Conservation (phyloP, 1,140 invertebrate species). For the Ptiloglossa arizonensis region DNA sequence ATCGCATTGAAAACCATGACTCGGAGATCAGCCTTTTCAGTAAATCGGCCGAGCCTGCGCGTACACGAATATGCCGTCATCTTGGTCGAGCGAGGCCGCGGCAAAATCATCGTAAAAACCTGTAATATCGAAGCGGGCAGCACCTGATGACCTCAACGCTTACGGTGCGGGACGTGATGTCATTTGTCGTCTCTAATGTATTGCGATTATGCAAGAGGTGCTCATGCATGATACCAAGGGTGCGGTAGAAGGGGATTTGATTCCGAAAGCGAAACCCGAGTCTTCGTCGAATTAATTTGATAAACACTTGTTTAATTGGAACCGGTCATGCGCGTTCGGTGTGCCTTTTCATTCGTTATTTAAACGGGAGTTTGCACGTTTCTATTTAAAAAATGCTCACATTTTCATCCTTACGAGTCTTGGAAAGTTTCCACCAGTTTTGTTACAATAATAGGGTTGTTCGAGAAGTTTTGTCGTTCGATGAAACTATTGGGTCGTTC, state of each 20-base stretch:
- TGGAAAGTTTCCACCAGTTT: background rate
- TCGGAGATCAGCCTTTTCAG: constrained; percentile 31
- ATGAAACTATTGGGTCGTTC: background rate
- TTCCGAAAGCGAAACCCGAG: constrained; percentile 25
- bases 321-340: background rate
- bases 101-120: constrained; percentile 55
- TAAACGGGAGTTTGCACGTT: background rate
- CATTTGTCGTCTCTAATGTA: constrained; percentile 58
- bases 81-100: constrained; percentile 26
- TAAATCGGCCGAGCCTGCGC: constrained; percentile 27
- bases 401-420: background rate
- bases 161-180: constrained; percentile 60
- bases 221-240: constrained; percentile 22
- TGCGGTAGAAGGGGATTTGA: background rate
- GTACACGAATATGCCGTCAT: constrained; percentile 13
- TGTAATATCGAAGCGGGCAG: constrained; percentile 39
- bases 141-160: constrained; percentile 66
- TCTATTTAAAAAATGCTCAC: background rate
- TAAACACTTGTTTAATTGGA: constrained; percentile 11
- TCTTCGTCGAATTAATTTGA: constrained; percentile 14
- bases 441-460: no score
- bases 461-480: no score
- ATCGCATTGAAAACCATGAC: constrained; percentile 26
- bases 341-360: background rate
- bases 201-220: constrained; percentile 53